A percentile compares a stretch with the other conserved stretches of the same genome.
Conservation (phyloP, 2,888 invertebrate genomes). For the Chrysodeixis includens region DNA sequence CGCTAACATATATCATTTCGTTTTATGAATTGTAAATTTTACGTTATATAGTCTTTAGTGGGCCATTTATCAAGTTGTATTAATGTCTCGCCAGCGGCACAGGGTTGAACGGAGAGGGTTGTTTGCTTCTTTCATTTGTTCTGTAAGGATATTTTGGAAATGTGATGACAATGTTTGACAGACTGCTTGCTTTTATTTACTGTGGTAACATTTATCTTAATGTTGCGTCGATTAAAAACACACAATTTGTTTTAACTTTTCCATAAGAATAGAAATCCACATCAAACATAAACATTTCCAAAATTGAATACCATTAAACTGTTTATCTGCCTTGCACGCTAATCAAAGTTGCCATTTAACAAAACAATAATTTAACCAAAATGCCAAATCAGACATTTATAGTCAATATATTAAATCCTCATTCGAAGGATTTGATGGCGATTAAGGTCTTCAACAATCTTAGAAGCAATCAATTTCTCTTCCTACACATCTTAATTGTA, state of each 20-base stretch:
- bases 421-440: background rate
- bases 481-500: constrained; percentile 19
- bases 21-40: constrained; percentile 89
- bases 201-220: background rate
- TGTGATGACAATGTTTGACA: constrained; percentile 8
- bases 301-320: background rate
- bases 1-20: constrained; percentile 83
- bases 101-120: constrained; percentile 73
- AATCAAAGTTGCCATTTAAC: background rate
- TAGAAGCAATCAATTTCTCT: constrained; percentile 7
- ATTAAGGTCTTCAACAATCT: background rate
- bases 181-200: background rate
- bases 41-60: constrained; percentile 88
- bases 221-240: background rate
- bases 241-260: background rate
- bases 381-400: background rate
- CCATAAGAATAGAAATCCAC: too few species aligned
- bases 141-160: constrained; percentile 33
- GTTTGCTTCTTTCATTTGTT: constrained; percentile 39
- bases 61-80: constrained; percentile 84
- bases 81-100: constrained; percentile 73
- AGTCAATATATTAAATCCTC: background rate
- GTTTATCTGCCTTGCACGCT: background rate
- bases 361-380: background rate
- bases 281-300: background rate